Evolutionary conservation across 2,113 vertebrate species (phyloP).

Genomic region (Phylloscopus trochiloides): DNA sequence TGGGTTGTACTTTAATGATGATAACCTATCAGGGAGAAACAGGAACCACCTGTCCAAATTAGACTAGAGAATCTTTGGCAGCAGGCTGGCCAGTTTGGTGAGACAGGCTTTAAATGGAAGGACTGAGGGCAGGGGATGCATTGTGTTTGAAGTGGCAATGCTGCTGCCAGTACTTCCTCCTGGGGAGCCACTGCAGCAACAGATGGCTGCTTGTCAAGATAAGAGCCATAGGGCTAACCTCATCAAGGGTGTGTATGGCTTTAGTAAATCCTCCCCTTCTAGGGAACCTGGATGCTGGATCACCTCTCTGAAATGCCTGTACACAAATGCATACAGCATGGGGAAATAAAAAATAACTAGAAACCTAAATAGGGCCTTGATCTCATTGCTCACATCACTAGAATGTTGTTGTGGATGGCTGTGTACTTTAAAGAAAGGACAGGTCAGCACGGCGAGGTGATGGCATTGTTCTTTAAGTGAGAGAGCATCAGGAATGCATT

Average conservation of each 20-base stretch:
- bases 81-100: neutral
- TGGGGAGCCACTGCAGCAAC: neutral
- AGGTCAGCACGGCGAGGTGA: fast-evolving
- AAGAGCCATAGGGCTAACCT: neutral
- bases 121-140: neutral
- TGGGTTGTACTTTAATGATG: neutral
- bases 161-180: neutral
- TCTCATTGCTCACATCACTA: neutral
- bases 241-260: neutral
- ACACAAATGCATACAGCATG: neutral
- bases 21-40: neutral
- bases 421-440: neutral
- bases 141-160: neutral
- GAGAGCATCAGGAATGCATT: neutral
- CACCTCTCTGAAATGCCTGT: neutral
- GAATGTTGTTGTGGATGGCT: neutral
- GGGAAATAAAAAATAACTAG: neutral
- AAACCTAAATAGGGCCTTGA: neutral
- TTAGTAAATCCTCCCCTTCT: neutral
- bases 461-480: neutral
- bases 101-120: neutral
- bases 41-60: neutral
- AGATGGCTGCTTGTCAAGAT: neutral
- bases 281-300: neutral
- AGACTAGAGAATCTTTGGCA: neutral